Evolutionary conservation across 2,888 invertebrate genomes (phyloP).

Genomic region (Therioaphis trifolii): DNA sequence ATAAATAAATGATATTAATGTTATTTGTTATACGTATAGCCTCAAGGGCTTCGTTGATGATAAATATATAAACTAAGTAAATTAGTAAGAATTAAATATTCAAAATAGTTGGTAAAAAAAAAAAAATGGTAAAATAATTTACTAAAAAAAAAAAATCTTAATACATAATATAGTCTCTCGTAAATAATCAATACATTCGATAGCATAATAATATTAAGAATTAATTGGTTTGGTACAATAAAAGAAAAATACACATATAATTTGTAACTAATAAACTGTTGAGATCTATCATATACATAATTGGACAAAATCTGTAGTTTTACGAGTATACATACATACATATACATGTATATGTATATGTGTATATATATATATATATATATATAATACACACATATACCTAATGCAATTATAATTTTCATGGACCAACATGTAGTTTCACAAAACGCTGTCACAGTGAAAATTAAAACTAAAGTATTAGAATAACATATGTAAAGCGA

Average conservation of each 20-base stretch:
- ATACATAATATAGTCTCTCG: too few relatives aligned
- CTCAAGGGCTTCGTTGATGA: too few relatives aligned
- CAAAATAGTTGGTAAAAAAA: too few relatives aligned
- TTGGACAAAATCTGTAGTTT: constrained; percentile 34
- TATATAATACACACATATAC: neutral
- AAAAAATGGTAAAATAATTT: too few relatives aligned
- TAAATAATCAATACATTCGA: too few relatives aligned
- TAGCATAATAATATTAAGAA: constrained; percentile 9
- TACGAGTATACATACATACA: neutral
- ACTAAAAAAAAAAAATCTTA: too few relatives aligned
- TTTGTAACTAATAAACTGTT: constrained; percentile 24
- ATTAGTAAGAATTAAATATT: too few relatives aligned
- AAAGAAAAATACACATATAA: constrained; percentile 9
- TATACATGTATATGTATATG: neutral
- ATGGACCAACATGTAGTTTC: neutral
- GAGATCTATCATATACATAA: constrained; percentile 55
- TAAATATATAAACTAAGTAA: too few relatives aligned
- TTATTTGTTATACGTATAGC: too few relatives aligned
- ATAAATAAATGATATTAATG: too few relatives aligned
- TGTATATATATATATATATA: neutral
- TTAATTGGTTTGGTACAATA: constrained; percentile 16
- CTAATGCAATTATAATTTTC: constrained; percentile 4
- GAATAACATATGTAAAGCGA: neutral
- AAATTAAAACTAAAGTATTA: neutral
- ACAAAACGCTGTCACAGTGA: neutral